Base-by-base conservation (phyloP, 2,113 vertebrate genomes). In the Grantiella picta region DNA sequence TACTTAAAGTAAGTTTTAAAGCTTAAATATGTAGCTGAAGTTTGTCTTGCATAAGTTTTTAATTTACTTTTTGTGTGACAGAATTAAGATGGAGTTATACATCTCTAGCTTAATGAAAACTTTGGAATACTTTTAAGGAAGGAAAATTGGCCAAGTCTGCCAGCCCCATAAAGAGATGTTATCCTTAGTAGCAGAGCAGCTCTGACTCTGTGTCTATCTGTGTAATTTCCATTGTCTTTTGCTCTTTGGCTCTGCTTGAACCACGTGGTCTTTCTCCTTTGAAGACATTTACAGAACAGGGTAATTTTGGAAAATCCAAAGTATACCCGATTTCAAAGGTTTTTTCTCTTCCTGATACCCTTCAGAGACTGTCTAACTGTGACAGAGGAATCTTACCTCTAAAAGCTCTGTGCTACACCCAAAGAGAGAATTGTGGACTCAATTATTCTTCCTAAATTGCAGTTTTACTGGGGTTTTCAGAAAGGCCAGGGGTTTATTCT, bases 51-150 rank as follows among this genome's bases (percentile, higher is more conserved):
- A 47, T 47, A 70, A 63, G 12, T 49, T 69, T 80, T 71, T 38
- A 44, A 42, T 84, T 57, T 60, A 42, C 12, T 70, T 59, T 42
- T 12, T 1, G 1, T n/a, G 23, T 82, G 64, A 83, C 4, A 33
- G 85, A 91, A 91, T 65, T 44, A 38, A 4, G 33, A 68, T 25
- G 66, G 60, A 84, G 61, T 38, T 2, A 0, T 59, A 79, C 75
- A 79, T 78, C 94, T 91, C 61, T 59, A 69, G 63, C 59, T 40
- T 86, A 38, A 93, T 82, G 59, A 85, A 81, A 49, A 85, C 21
- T 80, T 91, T 92, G 49, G 71, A 88, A 82, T 88, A 63, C 19
- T 84, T 81, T 86, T 82, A 90, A 86, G 66, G 52, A 86, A 92
- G 42, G 12, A 72, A 27, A 89, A 71, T 61, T 91, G 69, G 33